Evolutionary conservation across 2,888 invertebrate genomes (phyloP), one percentile per base, ranked within the genome.

Genomic region (Nomada hirtipes): DNA sequence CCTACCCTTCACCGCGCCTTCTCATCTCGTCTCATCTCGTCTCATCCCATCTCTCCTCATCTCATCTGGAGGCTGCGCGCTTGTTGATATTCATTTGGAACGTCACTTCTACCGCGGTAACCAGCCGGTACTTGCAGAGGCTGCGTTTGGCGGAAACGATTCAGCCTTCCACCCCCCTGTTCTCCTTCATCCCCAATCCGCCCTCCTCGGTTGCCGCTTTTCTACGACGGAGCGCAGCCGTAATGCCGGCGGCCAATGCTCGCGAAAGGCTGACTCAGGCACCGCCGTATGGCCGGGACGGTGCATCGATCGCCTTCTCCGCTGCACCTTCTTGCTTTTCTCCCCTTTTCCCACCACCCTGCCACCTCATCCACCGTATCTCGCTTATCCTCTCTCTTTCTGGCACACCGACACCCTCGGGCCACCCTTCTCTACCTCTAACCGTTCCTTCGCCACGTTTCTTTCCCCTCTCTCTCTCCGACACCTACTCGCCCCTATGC

Each of bases 281-380:
- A 88, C 82, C 86, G 84, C 84, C 84, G 89, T 86, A 86, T 83
- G 87, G 86, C 89, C 86, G 88, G 88, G 85, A 84, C 87, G 89
- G 89, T 89, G 89, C 89, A 89, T 89, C 89, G 89, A 89, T 89
- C 89, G 87, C 82, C 79, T 79, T 83, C 88, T 84, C 82, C 77
- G 83, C 85, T 88, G 85, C 88, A 86, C 85, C 86, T 88, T 79
- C 76, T 76, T 82, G 68, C 69, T 73, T 71, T 77, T 74, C 53
- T 57, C 67, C 76, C 79, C 76, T 72, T 55, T 42, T 68, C 47
- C 44, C 50, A 71, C 52, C 55, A n/a, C 65, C 7, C 61, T 15
- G 47, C 47, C 61, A 47, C 63, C 20, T 23, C 55, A 20, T 53
- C 44, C 57, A 68, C 63, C 53, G 42, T 70, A 52, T 67, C 23